phyloP scores from a whole-genome alignment of 2,797 vertebrate species.

The Sebastes matsubarae region DNA sequence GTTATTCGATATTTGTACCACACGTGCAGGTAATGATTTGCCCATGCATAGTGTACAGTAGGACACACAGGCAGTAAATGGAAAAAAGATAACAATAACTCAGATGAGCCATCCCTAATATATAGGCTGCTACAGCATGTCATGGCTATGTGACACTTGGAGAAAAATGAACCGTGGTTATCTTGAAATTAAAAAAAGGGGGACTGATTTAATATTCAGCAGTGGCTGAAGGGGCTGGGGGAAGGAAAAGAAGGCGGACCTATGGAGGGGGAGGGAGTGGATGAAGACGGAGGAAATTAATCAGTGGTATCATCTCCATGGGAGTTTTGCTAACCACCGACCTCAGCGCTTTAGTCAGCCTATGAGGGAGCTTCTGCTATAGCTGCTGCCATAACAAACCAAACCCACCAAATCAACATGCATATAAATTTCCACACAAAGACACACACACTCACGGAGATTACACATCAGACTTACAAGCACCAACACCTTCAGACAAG shows the following conservation, averaged over 20 bases:
- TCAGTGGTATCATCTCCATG: constrained; percentile 73
- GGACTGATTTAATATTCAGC: constrained; percentile 81
- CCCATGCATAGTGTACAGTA: constrained; percentile 47
- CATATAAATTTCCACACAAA: not conserved
- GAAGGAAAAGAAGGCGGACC: constrained; percentile 50
- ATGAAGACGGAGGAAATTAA: constrained; percentile 73
- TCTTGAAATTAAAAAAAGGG: constrained; percentile 80
- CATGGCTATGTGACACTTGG: constrained; percentile 59
- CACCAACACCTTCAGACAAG: constrained; percentile 14
- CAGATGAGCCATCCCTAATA: constrained; percentile 59
- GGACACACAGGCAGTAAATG: constrained; percentile 66
- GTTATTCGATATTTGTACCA: constrained; percentile 45
- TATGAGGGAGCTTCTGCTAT: constrained; percentile 59
- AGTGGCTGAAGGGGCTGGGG: constrained; percentile 64
- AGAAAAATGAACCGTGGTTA: constrained; percentile 80
- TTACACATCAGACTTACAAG: constrained; percentile 1
- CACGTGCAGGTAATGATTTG: constrained; percentile 61
- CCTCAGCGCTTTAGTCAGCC: constrained; percentile 77
- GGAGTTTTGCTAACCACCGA: constrained; percentile 76
- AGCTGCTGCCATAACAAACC: constrained; percentile 45
- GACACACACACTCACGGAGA: not conserved
- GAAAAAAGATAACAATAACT: constrained; percentile 70
- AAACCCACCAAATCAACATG: constrained; percentile 47
- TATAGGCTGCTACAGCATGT: constrained; percentile 60
- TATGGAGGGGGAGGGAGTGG: constrained; percentile 33